These are phyloP conservation scores for Amphiprion percula DNA, from an alignment of 2,113 vertebrate species.

Conservation along the genomic window DNA sequence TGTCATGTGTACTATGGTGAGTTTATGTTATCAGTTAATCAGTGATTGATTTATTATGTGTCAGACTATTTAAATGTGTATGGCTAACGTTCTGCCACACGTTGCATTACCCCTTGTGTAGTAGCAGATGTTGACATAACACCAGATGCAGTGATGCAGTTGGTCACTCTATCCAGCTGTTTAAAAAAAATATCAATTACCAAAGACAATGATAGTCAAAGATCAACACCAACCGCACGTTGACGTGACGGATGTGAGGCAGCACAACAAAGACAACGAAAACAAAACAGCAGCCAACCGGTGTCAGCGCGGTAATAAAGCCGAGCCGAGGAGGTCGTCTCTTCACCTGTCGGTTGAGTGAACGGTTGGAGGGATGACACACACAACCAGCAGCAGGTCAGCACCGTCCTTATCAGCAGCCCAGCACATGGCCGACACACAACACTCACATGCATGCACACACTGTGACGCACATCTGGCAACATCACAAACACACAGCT, in stretches of 20 bases:
- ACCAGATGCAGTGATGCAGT: too few species aligned
- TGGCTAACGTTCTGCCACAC: too few species aligned
- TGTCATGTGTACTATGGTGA: too few species aligned
- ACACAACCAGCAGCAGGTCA: background rate
- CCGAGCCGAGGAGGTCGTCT: background rate
- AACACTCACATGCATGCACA: slow-evolving; percentile 2
- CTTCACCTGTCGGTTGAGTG: slow-evolving; percentile 16
- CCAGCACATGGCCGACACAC: slow-evolving; percentile 16
- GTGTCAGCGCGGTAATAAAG: background rate
- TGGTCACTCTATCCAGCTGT: too few species aligned
- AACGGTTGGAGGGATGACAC: background rate
- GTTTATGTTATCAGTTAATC: too few species aligned
- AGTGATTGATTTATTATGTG: too few species aligned
- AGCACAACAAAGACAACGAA: background rate
- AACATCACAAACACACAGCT: slow-evolving; percentile 7
- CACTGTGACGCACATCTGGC: background rate
- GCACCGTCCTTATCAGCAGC: slow-evolving; percentile 41
- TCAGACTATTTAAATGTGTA: too few species aligned
- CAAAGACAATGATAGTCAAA: too few species aligned
- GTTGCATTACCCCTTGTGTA: too few species aligned
- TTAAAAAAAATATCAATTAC: too few species aligned
- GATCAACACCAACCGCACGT: too few species aligned
- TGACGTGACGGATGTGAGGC: background rate
- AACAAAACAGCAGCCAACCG: background rate
- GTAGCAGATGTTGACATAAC: too few species aligned